Evolutionary conservation across 2,797 vertebrate genomes (phyloP).

Genomic region (Chelmon rostratus): DNA sequence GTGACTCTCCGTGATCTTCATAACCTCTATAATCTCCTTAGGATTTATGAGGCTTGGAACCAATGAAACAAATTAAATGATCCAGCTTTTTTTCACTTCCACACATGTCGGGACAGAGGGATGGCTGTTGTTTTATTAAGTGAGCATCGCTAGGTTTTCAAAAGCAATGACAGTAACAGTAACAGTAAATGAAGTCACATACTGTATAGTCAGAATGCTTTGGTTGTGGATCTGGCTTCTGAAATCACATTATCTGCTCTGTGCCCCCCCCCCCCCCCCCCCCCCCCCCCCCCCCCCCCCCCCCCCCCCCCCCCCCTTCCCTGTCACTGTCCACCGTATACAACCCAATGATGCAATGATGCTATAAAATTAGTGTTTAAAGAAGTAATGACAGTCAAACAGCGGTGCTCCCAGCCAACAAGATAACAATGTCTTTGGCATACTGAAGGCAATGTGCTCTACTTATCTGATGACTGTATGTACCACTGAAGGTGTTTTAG

Average conservation of each 20-base stretch:
- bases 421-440: constrained; percentile 43
- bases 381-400: constrained; percentile 58
- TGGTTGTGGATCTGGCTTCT: constrained; percentile 34
- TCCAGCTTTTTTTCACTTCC: constrained; percentile 40
- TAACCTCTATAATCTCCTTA: constrained; percentile 67
- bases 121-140: constrained; percentile 31
- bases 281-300: constrained; percentile 7
- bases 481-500: constrained; percentile 1
- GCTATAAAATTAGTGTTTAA: constrained; percentile 55
- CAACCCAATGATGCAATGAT: constrained; percentile 40
- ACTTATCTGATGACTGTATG: constrained; percentile 19
- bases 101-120: constrained; percentile 21
- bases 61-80: constrained; percentile 62
- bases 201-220: not conserved
- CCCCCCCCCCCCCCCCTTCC: constrained; percentile 7
- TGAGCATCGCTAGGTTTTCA: constrained; percentile 28
- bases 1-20: constrained; percentile 64
- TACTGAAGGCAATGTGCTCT: constrained; percentile 20
- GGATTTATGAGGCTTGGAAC: constrained; percentile 65
- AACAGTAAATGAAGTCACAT: constrained; percentile 9
- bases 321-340: constrained; percentile 36
- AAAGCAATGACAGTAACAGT: constrained; percentile 6
- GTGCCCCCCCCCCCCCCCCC: constrained; percentile 8
- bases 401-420: constrained; percentile 34
- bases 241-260: constrained; percentile 41